These are phyloP conservation scores for Podocnemis expansa DNA, from an alignment of 2,113 vertebrate species.

Conservation along the genomic window DNA sequence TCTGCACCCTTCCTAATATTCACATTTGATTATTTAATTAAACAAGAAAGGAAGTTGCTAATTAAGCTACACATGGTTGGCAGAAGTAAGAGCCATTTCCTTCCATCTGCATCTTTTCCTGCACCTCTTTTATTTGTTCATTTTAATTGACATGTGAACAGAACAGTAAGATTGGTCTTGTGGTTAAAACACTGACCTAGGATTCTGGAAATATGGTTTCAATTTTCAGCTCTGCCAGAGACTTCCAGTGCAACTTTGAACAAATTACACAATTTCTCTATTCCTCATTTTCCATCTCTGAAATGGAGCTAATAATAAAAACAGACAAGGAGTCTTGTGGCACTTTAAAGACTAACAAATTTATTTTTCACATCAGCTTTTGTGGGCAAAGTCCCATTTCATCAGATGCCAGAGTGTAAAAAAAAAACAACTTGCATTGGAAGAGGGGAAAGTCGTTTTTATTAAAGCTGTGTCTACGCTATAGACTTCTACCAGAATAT, in stretches of 20 bases:
- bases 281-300: too few relatives aligned
- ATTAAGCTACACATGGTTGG: not conserved
- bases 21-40: not conserved
- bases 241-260: accelerated
- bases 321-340: too few relatives aligned
- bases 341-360: too few relatives aligned
- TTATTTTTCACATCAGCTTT: too few relatives aligned
- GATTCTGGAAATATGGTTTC: not conserved
- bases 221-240: not conserved
- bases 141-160: not conserved
- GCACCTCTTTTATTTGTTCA: not conserved
- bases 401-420: too few relatives aligned
- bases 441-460: not conserved
- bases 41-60: not conserved
- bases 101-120: not conserved
- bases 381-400: too few relatives aligned
- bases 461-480: not conserved
- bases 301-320: accelerated
- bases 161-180: accelerated
- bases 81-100: not conserved
- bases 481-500: not conserved
- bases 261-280: accelerated
- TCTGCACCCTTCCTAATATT: not conserved
- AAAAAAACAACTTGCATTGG: too few relatives aligned
- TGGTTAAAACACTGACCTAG: not conserved